Base-by-base conservation (phyloP, 2,113 vertebrate genomes). In the Pitta sordida region DNA sequence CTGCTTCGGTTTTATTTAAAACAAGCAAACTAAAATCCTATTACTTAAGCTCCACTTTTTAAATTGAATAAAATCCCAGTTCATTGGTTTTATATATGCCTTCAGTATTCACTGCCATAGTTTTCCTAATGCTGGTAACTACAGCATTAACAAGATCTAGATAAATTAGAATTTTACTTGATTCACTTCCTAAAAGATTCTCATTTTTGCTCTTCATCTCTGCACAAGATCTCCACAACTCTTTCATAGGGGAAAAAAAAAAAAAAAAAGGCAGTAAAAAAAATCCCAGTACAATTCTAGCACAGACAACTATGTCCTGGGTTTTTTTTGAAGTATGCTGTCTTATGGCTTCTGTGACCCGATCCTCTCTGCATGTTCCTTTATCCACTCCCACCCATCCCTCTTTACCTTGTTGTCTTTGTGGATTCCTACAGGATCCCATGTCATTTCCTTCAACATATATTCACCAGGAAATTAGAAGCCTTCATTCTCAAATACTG, bases 1-100 rank as follows among this genome's bases (percentile, higher is more conserved):
- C 80, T 78, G 37, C 49, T 63, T 86, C 34, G n/a, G n/a, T 88
- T 91, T 92, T 74, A 67, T 56, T 77, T 90, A 63, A 90, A 93
- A 69, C 32, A 83, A 91, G 51, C 34, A 84, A 88, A 85, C 21
- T 84, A 78, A 89, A 92, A 64, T 62, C 46, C 26, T 46, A 51
- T 56, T 75, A 55, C 24, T 93, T 85, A 91, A 86, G 43, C 36
- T 55, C 18, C 43, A 67, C 30, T 63, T 91, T 91, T 80, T 6
- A 91, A 93, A 69, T 51, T 34, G 27, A 91, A 90, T 39, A 77
- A 37, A 90, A 65, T 59, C 67, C 68, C n/a, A 88, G 83, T 4
- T 80, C 11, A 4, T 65, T 19, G 19, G 3, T 15, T 88, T 93
- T 73, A 37, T 65, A 49, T 48, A 60, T 23, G 30, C 65, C 74